phyloP scores from a whole-genome alignment of 1,140 invertebrate species.

The Samia ricini region DNA sequence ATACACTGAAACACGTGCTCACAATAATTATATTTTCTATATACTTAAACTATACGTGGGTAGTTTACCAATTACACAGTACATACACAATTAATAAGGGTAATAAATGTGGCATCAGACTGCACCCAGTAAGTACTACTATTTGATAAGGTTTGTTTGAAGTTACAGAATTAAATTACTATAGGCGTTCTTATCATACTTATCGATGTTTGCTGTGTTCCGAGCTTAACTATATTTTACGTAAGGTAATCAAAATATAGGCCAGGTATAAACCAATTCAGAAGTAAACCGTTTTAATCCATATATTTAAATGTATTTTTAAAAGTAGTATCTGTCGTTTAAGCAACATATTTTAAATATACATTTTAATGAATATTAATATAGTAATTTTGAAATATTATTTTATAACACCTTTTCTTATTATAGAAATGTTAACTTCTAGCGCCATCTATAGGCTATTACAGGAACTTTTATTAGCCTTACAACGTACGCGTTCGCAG shows the following conservation, averaged over 20 bases:
- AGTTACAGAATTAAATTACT: constrained; percentile 57
- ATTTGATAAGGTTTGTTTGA: constrained; percentile 67
- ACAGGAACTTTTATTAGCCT: not conserved
- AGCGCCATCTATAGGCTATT: constrained; percentile 11
- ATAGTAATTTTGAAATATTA: not conserved
- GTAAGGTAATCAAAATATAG: constrained; percentile 7
- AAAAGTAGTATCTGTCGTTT: not conserved
- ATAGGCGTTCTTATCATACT: constrained; percentile 58
- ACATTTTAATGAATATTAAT: not conserved
- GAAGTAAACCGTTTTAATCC: not conserved
- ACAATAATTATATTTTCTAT: not conserved
- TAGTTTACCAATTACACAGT: constrained; percentile 14
- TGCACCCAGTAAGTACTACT: constrained; percentile 26
- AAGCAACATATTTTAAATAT: not conserved
- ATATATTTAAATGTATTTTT: not conserved
- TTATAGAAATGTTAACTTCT: too few species aligned
- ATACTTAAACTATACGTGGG: constrained; percentile 18
- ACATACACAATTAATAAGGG: not conserved
- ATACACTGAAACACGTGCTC: constrained; percentile 10
- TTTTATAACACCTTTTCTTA: too few species aligned
- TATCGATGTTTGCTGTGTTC: constrained; percentile 60
- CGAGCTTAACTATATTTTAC: constrained; percentile 30
- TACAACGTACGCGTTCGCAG: too few species aligned
- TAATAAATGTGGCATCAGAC: constrained; percentile 10
- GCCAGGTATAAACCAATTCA: not conserved